phyloP scores from a whole-genome alignment of 92 coral and sea anemone species.

The Zoanthus sansibaricus region DNA sequence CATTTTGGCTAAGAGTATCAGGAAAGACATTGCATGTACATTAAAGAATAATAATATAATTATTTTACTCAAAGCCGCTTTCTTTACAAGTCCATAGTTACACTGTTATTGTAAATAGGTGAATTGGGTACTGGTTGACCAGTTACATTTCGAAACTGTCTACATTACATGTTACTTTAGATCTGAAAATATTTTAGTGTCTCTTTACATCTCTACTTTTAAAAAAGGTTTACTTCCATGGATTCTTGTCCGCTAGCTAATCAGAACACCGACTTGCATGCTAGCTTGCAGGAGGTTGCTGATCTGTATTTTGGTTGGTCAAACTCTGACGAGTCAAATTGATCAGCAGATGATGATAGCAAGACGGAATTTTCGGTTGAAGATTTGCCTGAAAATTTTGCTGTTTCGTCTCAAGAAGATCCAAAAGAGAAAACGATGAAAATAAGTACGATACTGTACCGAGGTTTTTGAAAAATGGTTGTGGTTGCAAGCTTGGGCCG shows the following conservation, averaged over 20 bases:
- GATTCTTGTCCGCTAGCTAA: constrained; percentile 39
- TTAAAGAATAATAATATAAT: no score
- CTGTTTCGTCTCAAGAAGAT: not conserved
- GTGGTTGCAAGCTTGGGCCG: constrained; percentile 49
- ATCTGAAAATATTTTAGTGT: not conserved
- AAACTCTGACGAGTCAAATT: constrained; percentile 10
- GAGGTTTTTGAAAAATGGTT: constrained; percentile 28
- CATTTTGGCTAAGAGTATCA: no score
- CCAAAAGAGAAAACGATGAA: constrained; percentile 34
- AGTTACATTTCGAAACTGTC: no score
- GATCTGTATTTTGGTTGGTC: constrained; percentile 33
- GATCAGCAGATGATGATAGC: constrained; percentile 5
- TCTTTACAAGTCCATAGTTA: not conserved
- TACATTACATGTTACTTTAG: not conserved
- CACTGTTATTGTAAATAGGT: not conserved
- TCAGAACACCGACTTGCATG: constrained; percentile 24
- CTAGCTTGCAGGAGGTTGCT: constrained; percentile 24
- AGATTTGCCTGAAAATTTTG: constrained; percentile 1
- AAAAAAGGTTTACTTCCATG: not conserved
- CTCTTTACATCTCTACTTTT: not conserved
- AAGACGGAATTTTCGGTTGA: constrained; percentile 11
- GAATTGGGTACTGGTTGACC: not conserved
- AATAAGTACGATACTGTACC: constrained; percentile 18
- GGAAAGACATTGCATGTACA: no score
- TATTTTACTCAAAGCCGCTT: not conserved